Evolutionary conservation across 2,888 invertebrate genomes (phyloP).

Genomic region (Ethmia dodecea): DNA sequence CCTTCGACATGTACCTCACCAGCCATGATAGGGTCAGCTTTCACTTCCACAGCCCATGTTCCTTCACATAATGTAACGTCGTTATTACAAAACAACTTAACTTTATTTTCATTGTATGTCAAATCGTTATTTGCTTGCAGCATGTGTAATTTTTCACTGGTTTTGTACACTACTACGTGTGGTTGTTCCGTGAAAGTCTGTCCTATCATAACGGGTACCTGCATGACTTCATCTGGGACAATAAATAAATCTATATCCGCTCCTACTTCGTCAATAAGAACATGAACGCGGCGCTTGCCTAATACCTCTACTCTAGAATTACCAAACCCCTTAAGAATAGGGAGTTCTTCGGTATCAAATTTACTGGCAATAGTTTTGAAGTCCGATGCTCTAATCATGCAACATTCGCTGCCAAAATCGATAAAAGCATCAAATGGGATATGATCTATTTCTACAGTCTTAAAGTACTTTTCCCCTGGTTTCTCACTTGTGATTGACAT

Average conservation of each 20-base stretch:
- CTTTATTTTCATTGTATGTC: neutral
- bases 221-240: conserved; percentile 1
- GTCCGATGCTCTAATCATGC: neutral
- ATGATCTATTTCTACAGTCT: neutral
- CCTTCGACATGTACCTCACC: conserved; percentile 1
- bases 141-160: neutral
- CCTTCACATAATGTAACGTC: neutral
- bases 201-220: neutral
- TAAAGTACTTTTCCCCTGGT: neutral
- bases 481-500: neutral
- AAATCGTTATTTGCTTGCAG: too few relatives aligned
- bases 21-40: neutral
- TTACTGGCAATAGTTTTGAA: neutral
- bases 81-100: neutral
- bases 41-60: neutral
- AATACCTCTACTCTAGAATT: neutral
- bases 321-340: conserved; percentile 3
- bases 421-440: neutral
- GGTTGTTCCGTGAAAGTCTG: conserved; percentile 2
- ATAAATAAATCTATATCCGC: neutral
- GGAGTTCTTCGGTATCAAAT: neutral
- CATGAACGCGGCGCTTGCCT: neutral
- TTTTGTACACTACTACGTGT: neutral
- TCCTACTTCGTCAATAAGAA: neutral
- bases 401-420: neutral